phyloP scores from a whole-genome alignment of 2,113 vertebrate species.

The Rutilus rutilus region DNA sequence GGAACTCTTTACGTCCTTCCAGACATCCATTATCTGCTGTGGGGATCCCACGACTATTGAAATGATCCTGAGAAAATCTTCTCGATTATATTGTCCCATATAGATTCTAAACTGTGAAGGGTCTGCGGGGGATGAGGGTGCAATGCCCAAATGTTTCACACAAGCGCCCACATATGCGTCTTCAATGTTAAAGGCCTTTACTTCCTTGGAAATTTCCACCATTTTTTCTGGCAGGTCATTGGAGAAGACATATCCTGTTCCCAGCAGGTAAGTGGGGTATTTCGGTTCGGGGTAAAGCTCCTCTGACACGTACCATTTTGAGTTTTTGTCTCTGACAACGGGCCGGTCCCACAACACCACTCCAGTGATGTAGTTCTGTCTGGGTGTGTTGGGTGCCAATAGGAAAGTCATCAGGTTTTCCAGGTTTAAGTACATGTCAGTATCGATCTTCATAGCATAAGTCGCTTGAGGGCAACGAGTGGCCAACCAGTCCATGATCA shows the following conservation, averaged over 20 bases:
- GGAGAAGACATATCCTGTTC: slow-evolving; percentile 93
- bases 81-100: slow-evolving; percentile 11
- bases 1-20: slow-evolving; percentile 47
- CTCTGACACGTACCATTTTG: slow-evolving; percentile 93
- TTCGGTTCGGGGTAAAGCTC: slow-evolving; percentile 83
- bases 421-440: slow-evolving; percentile 93
- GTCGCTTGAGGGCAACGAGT: slow-evolving; percentile 73
- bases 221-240: slow-evolving; percentile 87
- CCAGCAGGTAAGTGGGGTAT: slow-evolving; percentile 89
- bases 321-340: slow-evolving; percentile 81
- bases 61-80: slow-evolving; percentile 65
- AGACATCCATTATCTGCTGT: slow-evolving; percentile 63
- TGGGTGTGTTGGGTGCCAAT: slow-evolving; percentile 80
- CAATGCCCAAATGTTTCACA: slow-evolving; percentile 66
- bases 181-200: slow-evolving; percentile 89
- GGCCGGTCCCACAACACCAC: slow-evolving; percentile 85
- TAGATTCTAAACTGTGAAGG: slow-evolving; percentile 61
- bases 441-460: slow-evolving; percentile 94
- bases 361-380: slow-evolving; percentile 88
- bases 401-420: slow-evolving; percentile 92
- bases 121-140: background rate
- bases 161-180: slow-evolving; percentile 81
- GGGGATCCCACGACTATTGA: slow-evolving; percentile 68
- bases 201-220: slow-evolving; percentile 83
- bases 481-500: slow-evolving; percentile 82